Conservation (phyloP, 2,888 invertebrate species). For the Nomada fucata region DNA sequence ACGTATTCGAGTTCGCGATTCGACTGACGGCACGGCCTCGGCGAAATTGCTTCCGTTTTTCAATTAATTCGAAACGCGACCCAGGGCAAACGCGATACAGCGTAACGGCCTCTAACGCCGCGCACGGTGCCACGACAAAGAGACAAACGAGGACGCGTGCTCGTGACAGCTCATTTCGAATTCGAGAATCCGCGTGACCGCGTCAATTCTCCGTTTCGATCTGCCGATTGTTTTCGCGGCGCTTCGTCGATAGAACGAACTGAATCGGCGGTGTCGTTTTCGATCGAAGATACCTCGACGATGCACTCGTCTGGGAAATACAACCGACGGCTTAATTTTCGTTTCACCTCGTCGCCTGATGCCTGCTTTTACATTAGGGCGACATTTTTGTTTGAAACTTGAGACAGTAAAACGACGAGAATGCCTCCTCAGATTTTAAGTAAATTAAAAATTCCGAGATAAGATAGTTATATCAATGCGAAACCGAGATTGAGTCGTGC, state of each 20-base stretch:
- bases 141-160: slow-evolving; percentile 66
- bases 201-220: slow-evolving; percentile 30
- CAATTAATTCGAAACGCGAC: slow-evolving; percentile 76
- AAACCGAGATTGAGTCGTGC: too few relatives aligned
- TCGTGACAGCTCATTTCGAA: slow-evolving; percentile 71
- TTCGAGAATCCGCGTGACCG: slow-evolving; percentile 51
- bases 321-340: too few relatives aligned
- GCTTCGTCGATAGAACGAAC: not conserved
- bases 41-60: slow-evolving; percentile 79
- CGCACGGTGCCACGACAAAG: slow-evolving; percentile 20
- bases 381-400: too few relatives aligned
- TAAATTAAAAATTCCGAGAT: too few relatives aligned
- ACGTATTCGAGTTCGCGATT: slow-evolving; percentile 50
- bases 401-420: too few relatives aligned
- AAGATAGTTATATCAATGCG: too few relatives aligned
- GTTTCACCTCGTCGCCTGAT: too few relatives aligned
- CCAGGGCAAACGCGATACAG: slow-evolving; percentile 50
- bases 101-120: slow-evolving; percentile 18
- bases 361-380: too few relatives aligned
- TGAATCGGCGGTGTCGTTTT: too few relatives aligned
- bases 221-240: slow-evolving; percentile 7
- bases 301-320: too few relatives aligned
- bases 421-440: too few relatives aligned
- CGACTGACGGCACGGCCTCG: slow-evolving; percentile 56
- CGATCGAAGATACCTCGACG: too few relatives aligned